Base-by-base conservation (phyloP, 2,797 vertebrate species). In the Choloepus didactylus region DNA sequence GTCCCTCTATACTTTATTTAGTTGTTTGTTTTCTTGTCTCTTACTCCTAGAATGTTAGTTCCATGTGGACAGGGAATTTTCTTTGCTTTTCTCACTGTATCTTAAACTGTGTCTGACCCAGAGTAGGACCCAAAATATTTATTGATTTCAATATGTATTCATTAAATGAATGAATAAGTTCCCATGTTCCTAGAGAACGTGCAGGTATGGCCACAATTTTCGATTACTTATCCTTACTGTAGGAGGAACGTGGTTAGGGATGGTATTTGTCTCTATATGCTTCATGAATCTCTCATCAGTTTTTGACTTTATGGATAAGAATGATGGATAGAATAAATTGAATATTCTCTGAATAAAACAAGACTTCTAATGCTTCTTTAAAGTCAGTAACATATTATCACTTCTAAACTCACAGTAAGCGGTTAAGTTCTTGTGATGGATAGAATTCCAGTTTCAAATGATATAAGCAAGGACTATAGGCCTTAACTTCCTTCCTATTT, bases 371-470 rank as follows among this genome's bases (percentile, higher is more conserved):
- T 77, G 80, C 67, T 80, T 88, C 82, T 75, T 56, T 56, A 51
- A 86, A 95, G 82, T 79, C 86, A 92, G 51, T 49, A 51, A 59
- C 12, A 6, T 60, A 76, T 76, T 59, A 72, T 83, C 35, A 67
- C 54, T 72, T 92, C 49, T 83, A 35, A 80, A 94, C 87, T 70
- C 80, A 49, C 35, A 25, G 79, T 16, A 72, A 89, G 69, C 41
- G 62, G 60, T 87, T 76, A 76, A 70, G 59, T 62, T 62, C 69
- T 62, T 16, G 9, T 87, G 95, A 87, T 35, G 35, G 82, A 81
- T 91, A 89, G 62, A 75, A 86, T 95, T 95, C 91, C 79, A 94
- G 82, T 46, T 86, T 89, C 66, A 81, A 91, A 83, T 56, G 73
- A 85, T 92, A 9, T 9, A 67, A 95, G 79, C 80, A 35, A 76